Base-by-base conservation (phyloP, 1,140 invertebrate species). In the Drosophila seguyi region DNA sequence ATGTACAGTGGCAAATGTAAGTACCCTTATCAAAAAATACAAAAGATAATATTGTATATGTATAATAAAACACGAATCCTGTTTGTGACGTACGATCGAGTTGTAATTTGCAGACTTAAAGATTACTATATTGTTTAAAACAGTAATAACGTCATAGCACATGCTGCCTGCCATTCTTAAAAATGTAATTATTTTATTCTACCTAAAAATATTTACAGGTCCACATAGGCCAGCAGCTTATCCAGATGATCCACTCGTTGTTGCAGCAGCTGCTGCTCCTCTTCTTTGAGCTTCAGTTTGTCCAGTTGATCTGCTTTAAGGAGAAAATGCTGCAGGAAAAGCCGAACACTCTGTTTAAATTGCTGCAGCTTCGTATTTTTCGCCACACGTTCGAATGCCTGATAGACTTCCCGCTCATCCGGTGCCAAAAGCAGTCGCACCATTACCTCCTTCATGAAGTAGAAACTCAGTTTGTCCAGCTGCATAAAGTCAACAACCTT, bases 271-370 rank as follows among this genome's bases (percentile, higher is more conserved):
- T 88, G 20, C 67, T 93, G 90, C 58, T 95, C 82, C n/a, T 94
- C 85, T 1, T 94, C 93, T 14, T 90, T 57, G 10, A 94, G 79
- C 7, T 91, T 78, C 27, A 44, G 93, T 78, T 91, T 96, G 6
- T 76, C 65, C 14, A 88, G 57, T 5, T 88, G 71, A 7, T 77
- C 95, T 76, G 95, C 94, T 84, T 94, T 94, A 2, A 96, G 63
- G 8, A 97, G 82, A 79, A 97, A 97, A 91, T 96, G 96, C 90
- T 94, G 95, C 83, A 97, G 94, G 79, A 97, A 97, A 6, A 97
- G 93, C 48, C 94, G 91, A 6, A 97, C 85, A 66, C 96, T 95
- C 92, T 97, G 96, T 48, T 95, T 93, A 57, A 97, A 95, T 65
- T 94, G 92, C 72, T 95, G 93, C 11, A 97, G 91, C 83, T 96